These are phyloP conservation scores for Ganaspis brasiliensis DNA, from an alignment of 2,888 invertebrate species.

Conservation along the genomic window DNA sequence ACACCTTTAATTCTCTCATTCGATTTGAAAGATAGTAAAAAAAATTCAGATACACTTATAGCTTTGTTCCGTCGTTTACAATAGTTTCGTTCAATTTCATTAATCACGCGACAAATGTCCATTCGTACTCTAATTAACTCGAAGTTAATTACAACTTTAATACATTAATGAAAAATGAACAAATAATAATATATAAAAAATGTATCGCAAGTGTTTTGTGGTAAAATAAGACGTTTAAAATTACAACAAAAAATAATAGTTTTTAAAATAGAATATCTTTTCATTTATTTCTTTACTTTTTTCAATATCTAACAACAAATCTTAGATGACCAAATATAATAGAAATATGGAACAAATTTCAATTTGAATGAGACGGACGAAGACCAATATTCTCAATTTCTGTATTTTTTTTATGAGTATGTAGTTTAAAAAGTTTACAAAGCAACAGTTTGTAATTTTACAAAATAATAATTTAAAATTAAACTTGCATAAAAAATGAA, in stretches of 20 bases:
- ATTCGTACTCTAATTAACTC: slow-evolving; percentile 49
- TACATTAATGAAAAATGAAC: slow-evolving; percentile 68
- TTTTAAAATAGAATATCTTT: slow-evolving; percentile 16
- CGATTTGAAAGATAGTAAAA: slow-evolving; percentile 35
- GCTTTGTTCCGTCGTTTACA: slow-evolving; percentile 50
- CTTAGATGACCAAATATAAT: slow-evolving; percentile 21
- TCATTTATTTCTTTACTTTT: background rate
- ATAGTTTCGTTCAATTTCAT: slow-evolving; percentile 59
- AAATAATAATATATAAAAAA: slow-evolving; percentile 77
- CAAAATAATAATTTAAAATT: too few species aligned
- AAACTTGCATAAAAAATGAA: too few species aligned
- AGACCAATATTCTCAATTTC: slow-evolving; percentile 10
- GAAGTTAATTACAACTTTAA: slow-evolving; percentile 54
- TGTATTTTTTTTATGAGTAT: background rate
- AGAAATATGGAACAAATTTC: background rate
- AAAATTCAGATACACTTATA: slow-evolving; percentile 36
- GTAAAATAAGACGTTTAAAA: slow-evolving; percentile 7
- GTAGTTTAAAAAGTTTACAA: too few species aligned
- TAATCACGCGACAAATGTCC: slow-evolving; percentile 55
- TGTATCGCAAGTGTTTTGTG: slow-evolving; percentile 74
- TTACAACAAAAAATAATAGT: background rate
- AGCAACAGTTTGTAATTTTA: too few species aligned
- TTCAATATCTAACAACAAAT: slow-evolving; percentile 16
- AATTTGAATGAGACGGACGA: slow-evolving; percentile 23
- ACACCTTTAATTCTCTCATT: slow-evolving; percentile 8